Evolutionary conservation across 2,797 vertebrate genomes (phyloP), one percentile per base, ranked within the genome.

Genomic region (Sebastes taczanowskii): DNA sequence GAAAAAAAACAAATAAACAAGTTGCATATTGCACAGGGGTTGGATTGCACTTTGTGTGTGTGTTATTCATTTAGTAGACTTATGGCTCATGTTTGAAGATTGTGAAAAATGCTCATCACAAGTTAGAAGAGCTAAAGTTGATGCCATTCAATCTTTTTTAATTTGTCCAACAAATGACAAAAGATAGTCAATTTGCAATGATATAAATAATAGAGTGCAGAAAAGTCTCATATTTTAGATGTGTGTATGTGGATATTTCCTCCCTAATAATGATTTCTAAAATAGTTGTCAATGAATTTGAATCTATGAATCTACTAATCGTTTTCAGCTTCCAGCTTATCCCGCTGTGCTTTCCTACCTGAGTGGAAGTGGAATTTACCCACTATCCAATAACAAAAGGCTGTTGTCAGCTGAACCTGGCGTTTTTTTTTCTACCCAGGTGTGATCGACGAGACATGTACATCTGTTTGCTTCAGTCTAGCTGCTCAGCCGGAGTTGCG

Each of bases 401-500:
- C 67, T 62, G 30, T 22, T 56, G 27, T 52, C 11, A 11, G 58
- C 4, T 68, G 27, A 77, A 38, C 1, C 29, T 7, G 42, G 11
- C 46, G 64, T 11, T 11, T 16, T 10, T 63, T 25, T 74, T 74
- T 16, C 0, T n/a, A 52, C 49, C 20, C 42, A 64, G 62, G 71
- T 80, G 34, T 76, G 81, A 76, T 69, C 6, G 10, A 34, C 52
- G 61, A 58, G 13, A 61, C 13, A 1, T 11, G 23, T 2, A 32
- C 32, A 55, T 62, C 14, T 56, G 65, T 82, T 78, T 78, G 52
- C 52, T 7, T 38, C 27, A 61, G 71, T n/a, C 7, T 6, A 22
- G 77, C 58, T 71, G 58, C 66, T 78, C 61, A 62, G 23, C 53
- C 58, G 4, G 76, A 71, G 69, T 71, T 59, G 66, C 38, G 18